Conservation (phyloP, 2,113 vertebrate species). For the Perognathus longimembris region DNA sequence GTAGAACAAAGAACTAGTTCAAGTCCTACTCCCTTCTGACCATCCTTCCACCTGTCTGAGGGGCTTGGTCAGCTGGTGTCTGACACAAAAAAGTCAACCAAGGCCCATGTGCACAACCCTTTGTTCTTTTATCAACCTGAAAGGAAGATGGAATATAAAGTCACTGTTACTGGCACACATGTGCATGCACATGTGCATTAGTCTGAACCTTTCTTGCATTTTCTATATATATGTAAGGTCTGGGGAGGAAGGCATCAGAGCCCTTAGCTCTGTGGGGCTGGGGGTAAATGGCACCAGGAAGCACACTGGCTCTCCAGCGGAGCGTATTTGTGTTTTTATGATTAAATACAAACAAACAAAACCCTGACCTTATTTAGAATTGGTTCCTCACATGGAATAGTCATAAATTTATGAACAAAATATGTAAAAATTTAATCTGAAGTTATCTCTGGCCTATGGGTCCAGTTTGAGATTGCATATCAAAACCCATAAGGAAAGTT, state of each 20-base stretch:
- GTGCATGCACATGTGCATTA: not conserved
- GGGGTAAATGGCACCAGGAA: not conserved
- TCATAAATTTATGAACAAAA: not conserved
- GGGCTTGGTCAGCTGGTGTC: not conserved
- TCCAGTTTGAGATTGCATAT: not conserved
- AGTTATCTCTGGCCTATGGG: not conserved
- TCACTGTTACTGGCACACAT: not conserved
- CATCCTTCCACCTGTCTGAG: not conserved
- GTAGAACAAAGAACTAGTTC: not conserved
- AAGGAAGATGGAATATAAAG: constrained; percentile 14
- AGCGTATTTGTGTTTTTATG: not conserved
- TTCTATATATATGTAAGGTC: not conserved
- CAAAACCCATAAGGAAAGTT: not conserved
- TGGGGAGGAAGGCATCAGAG: not conserved
- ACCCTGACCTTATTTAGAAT: not conserved
- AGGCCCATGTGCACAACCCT: not conserved
- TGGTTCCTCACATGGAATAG: not conserved
- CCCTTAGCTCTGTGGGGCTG: not conserved
- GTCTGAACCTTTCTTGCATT: not conserved
- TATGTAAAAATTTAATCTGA: not conserved
- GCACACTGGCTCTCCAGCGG: not conserved
- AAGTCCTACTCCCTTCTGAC: not conserved
- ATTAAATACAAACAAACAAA: constrained; percentile 6
- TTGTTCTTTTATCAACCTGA: constrained; percentile 21
- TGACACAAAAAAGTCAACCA: not conserved